Base-by-base conservation (phyloP, 2,113 vertebrate genomes). In the Protomyctophum bolini region DNA sequence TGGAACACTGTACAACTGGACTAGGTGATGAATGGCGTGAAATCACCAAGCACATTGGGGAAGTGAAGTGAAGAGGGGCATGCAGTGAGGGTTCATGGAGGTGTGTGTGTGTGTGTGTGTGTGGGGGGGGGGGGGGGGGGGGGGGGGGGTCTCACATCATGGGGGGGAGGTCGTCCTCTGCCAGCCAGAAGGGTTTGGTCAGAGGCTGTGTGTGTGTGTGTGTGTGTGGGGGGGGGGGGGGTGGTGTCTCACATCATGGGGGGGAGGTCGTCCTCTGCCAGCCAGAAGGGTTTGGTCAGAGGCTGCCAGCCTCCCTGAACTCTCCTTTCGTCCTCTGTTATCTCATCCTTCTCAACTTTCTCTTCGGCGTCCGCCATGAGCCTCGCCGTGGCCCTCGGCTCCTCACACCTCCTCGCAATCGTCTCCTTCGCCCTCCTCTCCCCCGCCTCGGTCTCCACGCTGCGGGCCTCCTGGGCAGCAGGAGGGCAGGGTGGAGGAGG, bases 241-340 rank as follows among this genome's bases (percentile, higher is more conserved):
- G 58, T 6, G 80, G 83, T 76, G 74, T 91, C 93, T 95, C 95
- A 94, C 91, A 62, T 94, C 80, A 59, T 93, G 77, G 93, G 92
- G 73, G 89, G 91, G 10, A 88, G 88, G 9, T 93, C 90, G 75
- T 94, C 83, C 66, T 93, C 89, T 82, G 92, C 88, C 83, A 86
- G 80, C 79, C 90, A 86, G 72, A 80, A 77, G 72, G 92, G 92
- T 91, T 91, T 95, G 21, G 6, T 88, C 68, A 2, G 58, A 33
- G 67, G 84, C 80, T 86, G 78, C 81, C 87, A 72, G 77, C 83
- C 83, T 60, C 66, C 83, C 58, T 64, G 66, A 51, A 75, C 67
- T 29, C 5, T 47, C 56, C 65, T 76, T n/a, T 69, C 70, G 70
- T 78, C 69, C 74, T 71, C n/a, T 72, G 77, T 47, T 61, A 80